Evolutionary conservation across 2,113 vertebrate species (phyloP).

Genomic region (Tyrannus savana): DNA sequence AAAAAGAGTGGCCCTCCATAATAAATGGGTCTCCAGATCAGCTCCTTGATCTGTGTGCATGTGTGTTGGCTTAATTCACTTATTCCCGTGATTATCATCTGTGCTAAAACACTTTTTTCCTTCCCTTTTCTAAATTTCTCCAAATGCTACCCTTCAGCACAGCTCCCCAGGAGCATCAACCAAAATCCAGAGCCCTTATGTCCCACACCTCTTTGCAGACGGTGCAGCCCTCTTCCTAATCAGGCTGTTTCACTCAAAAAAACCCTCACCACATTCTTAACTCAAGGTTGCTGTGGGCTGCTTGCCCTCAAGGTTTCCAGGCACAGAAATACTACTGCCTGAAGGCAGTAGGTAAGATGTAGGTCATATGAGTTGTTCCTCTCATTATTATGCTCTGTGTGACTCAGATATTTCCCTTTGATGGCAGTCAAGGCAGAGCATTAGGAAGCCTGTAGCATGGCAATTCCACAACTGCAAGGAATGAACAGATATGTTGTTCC

Average conservation of each 20-base stretch:
- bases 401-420: background rate
- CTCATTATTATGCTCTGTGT: background rate
- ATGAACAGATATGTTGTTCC: background rate
- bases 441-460: background rate
- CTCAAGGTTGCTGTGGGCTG: background rate
- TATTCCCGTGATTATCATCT: background rate
- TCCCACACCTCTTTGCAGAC: background rate
- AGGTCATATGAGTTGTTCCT: background rate
- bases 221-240: background rate
- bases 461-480: background rate
- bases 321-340: background rate
- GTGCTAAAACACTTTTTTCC: background rate
- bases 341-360: background rate
- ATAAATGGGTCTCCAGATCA: background rate
- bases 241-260: background rate
- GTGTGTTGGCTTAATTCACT: background rate
- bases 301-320: background rate
- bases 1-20: background rate
- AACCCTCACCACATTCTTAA: background rate
- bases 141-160: background rate
- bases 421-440: background rate
- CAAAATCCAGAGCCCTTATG: background rate
- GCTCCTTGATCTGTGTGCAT: fast-evolving
- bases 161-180: background rate
- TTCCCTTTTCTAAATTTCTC: background rate